phyloP scores from a whole-genome alignment of 2,113 vertebrate species.

The Anolis carolinensis region DNA sequence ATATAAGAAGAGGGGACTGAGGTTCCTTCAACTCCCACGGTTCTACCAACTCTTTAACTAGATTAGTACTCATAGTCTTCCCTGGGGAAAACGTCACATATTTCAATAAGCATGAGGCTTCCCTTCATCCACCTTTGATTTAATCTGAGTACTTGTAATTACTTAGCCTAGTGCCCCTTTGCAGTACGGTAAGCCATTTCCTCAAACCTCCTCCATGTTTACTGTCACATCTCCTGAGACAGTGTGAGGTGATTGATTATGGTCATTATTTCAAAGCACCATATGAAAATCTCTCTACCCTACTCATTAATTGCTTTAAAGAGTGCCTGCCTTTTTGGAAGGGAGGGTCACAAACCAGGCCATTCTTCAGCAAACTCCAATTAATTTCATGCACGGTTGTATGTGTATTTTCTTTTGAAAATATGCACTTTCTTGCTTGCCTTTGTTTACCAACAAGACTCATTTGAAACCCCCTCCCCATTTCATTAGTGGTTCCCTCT shows the following conservation, averaged over 20 bases:
- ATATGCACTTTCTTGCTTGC: conserved; percentile 32
- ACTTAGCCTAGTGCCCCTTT: conserved; percentile 63
- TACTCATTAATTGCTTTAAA: conserved; percentile 71
- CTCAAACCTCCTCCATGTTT: conserved; percentile 66
- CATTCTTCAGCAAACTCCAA: conserved; percentile 64
- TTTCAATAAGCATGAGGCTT: conserved; percentile 45
- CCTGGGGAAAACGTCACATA: conserved; percentile 28
- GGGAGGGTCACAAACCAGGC: conserved; percentile 45
- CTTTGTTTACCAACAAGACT: conserved; percentile 48
- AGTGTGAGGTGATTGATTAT: conserved; percentile 71
- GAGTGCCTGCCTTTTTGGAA: conserved; percentile 56
- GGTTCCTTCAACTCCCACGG: background rate
- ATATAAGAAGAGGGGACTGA: background rate
- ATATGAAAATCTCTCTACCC: conserved; percentile 69
- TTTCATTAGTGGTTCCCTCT: conserved; percentile 31
- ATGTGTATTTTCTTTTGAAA: conserved; percentile 26
- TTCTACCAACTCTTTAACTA: conserved; percentile 12
- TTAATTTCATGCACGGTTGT: conserved; percentile 47
- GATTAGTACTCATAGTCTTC: conserved; percentile 34
- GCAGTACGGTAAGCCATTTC: conserved; percentile 66
- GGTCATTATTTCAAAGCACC: conserved; percentile 72
- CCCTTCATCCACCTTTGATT: conserved; percentile 40
- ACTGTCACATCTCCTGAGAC: conserved; percentile 64
- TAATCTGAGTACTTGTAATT: conserved; percentile 62
- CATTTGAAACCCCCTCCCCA: conserved; percentile 44